A percentile compares a stretch with the other conserved stretches of the same genome.
Conservation (phyloP, 2,113 vertebrate species). For the Pituophis catenifer region DNA sequence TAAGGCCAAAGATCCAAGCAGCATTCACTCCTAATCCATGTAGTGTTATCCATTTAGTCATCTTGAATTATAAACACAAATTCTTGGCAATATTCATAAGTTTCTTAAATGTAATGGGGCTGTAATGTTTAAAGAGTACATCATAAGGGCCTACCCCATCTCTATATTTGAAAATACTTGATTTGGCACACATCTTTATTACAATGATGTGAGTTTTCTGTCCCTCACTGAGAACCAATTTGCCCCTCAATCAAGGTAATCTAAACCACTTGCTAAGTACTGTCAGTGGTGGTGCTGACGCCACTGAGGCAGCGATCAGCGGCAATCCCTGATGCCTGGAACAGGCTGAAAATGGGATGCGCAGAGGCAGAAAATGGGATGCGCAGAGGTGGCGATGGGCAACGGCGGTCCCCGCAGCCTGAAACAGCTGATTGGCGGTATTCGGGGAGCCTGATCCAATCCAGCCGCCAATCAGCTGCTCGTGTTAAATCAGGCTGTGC, state of each 20-base stretch:
- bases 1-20: slow-evolving; percentile 56
- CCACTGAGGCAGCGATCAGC: too few relatives aligned
- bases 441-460: too few relatives aligned
- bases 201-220: neutral
- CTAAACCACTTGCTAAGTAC: neutral
- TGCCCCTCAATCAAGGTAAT: neutral
- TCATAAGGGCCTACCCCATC: too few relatives aligned
- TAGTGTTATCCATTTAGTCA: neutral
- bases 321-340: too few relatives aligned
- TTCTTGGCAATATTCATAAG: neutral
- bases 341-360: too few relatives aligned
- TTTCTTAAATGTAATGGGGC: neutral
- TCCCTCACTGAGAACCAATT: neutral
- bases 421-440: too few relatives aligned
- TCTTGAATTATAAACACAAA: neutral
- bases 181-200: neutral
- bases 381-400: too few relatives aligned
- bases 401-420: fast-evolving
- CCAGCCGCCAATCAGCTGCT: too few relatives aligned
- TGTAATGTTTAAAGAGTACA: neutral
- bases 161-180: neutral
- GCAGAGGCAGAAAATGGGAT: too few relatives aligned
- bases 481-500: too few relatives aligned
- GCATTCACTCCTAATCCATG: slow-evolving; percentile 7
- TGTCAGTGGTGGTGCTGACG: too few relatives aligned